Evolutionary conservation across 2,113 vertebrate species (phyloP).

Genomic region (Phalacrocorax aristotelis): DNA sequence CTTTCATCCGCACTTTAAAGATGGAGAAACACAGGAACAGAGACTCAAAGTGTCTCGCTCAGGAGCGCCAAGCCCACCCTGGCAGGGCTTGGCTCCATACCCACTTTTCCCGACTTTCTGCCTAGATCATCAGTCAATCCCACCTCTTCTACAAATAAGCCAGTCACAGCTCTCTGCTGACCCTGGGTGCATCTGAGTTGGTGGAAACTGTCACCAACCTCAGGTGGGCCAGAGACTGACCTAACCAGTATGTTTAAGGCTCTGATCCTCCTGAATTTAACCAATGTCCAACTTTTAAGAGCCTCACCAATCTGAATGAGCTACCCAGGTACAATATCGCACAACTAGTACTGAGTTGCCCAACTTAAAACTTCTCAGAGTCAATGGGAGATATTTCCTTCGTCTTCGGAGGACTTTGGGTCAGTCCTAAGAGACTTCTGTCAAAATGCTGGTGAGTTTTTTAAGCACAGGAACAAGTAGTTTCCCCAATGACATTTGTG

Average conservation of each 20-base stretch:
- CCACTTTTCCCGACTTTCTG: background rate
- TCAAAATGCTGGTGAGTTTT: background rate
- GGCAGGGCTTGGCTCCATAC: rapidly evolving
- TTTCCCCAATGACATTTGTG: background rate
- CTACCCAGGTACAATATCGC: background rate
- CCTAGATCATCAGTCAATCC: background rate
- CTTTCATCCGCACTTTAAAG: background rate
- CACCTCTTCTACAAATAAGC: background rate
- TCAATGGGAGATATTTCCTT: background rate
- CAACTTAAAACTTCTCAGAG: background rate
- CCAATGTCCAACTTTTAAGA: background rate
- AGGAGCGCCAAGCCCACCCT: background rate
- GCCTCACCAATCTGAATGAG: background rate
- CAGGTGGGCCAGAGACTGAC: background rate
- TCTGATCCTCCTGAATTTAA: background rate
- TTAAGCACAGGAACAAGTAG: background rate
- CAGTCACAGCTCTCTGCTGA: background rate
- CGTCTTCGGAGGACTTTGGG: background rate
- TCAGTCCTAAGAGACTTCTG: background rate
- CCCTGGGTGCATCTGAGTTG: background rate
- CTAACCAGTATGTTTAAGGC: background rate
- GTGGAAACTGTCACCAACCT: background rate
- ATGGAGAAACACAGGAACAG: background rate
- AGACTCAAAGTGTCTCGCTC: background rate
- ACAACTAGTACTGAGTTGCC: background rate